Evolutionary conservation across 2,113 vertebrate genomes (phyloP), one percentile per base, ranked within the genome.

Genomic region (Argyrosomus japonicus): DNA sequence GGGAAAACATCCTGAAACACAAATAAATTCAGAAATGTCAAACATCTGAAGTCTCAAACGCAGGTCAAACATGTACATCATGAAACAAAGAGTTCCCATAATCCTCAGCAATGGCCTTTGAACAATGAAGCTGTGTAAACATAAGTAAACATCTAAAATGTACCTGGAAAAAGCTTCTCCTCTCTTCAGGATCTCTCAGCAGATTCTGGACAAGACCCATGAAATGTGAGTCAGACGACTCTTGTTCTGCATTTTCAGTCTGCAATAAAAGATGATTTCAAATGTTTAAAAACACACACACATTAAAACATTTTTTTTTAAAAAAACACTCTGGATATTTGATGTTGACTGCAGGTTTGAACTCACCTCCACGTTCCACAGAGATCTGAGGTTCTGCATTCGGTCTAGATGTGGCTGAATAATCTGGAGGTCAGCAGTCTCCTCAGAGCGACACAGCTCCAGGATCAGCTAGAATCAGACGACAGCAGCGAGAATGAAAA

Each of bases 1-100:
- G 95, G 92, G 61, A 95, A 95, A 65, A 93, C 89, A 77, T 95
- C 95, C 96, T 97, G 68, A 21, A 78, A 89, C 4, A 81, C 19
- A 82, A 36, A 70, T 9, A 77, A 15, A 72, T 53, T n/a, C 11
- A 56, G 25, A 8, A 25, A 29, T 43, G 3, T 32, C 18, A 29
- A 61, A 57, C 25, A 18, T 32, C 36, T 57, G n/a, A 70, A 14
- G 17, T 25, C 6, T 25, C 0, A 61, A 17, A 29, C 25, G 9
- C 0, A 18, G 29, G 45, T 2, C 7, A 50, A 79, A 67, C 23
- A 36, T 4, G 9, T 1, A 1, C 0, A 17, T 51, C 23, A 36
- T 2, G 19, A 71, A 10, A n/a, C 9, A 40, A 27, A 4, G 5
- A 3, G 12, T 27, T 56, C 8, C 9, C 12, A 19, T 48, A 18